Base-by-base conservation (phyloP, 2,888 invertebrate species). In the Oasisia sp. region DNA sequence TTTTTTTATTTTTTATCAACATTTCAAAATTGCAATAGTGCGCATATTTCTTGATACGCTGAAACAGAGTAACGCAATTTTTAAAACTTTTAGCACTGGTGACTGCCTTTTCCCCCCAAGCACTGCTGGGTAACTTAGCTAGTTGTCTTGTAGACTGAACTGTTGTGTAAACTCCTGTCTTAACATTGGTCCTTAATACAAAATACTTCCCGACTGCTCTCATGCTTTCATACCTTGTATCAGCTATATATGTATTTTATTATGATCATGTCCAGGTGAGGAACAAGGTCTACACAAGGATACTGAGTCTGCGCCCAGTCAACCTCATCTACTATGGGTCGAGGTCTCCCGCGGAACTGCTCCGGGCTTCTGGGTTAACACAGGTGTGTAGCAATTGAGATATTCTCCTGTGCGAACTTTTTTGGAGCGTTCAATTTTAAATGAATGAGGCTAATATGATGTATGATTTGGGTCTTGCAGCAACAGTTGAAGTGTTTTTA, bases 211-310 rank as follows among this genome's bases (percentile, higher is more conserved):
- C 27, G 27, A 56, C 74, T 74, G 7, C 19, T 19, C 7, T 19
- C 27, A 74, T 27, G 27, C 27, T 7, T 19, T 58, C 19, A 4
- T 9, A 9, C 14, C 32, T 12, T 90, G 9, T 1, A 44, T 90
- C 32, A 90, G 14, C 14, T 9, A 89, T 89, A 0, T 32, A 9
- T 11, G 8, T 89, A 19, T 32, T 2, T 89, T 19, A 32, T 89
- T 11, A 8, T 32, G 1, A 38, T 50, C 50, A 9, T 7, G 4
- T 50, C 12, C 58, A 95, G 94, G 94, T 95, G 32, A 96, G 97
- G 32, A 97, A 97, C 95, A 97, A 97, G 95, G 97, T 97, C 32
- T 97, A 97, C 95, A 97, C 97, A 89, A 96, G 97, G 94, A 97
- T 97, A 89, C 95, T 97, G 91, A 97, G 97, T 93, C 95, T 97